A percentile compares a stretch with the other conserved stretches of the same genome.
Evolutionary conservation across 2,113 vertebrate genomes (phyloP).

Genomic region (cattle (Bos taurus)): DNA sequence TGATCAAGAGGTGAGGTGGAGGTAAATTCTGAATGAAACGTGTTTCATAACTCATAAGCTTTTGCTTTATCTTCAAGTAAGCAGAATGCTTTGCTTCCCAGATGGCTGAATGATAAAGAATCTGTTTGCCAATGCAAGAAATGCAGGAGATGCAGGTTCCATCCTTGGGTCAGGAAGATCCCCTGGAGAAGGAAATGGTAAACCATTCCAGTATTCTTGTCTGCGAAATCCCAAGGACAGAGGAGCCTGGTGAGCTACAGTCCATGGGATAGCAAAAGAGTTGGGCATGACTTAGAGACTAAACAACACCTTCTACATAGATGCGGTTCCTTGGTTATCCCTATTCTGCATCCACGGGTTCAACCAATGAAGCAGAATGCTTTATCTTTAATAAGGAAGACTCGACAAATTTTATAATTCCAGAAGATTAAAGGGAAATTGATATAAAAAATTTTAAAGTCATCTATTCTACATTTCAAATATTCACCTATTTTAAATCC

Average conservation of each 20-base stretch:
- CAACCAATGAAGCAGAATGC: background rate
- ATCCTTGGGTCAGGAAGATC: background rate
- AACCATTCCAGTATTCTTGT: background rate
- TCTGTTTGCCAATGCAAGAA: background rate
- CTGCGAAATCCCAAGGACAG: background rate
- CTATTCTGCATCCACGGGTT: background rate
- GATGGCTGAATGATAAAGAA: background rate
- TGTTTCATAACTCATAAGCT: background rate
- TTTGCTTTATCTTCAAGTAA: background rate
- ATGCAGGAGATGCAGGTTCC: background rate
- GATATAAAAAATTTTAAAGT: background rate
- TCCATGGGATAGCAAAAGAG: background rate
- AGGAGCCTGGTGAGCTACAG: background rate
- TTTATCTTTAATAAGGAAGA: background rate
- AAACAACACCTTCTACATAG: background rate
- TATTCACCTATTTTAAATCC: background rate
- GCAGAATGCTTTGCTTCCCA: background rate
- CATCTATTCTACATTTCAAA: background rate
- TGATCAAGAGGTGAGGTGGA: background rate
- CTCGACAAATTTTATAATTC: background rate
- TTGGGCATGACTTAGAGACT: background rate
- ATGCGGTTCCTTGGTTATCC: accelerated
- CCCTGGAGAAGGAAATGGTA: background rate
- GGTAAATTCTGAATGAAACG: background rate
- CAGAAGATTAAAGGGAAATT: background rate